Percentiles rank a stretch among this genome's conserved stretches.
Evolutionary conservation across 2,888 invertebrate genomes (phyloP).

Genomic region (Phrixothrix hirtus): DNA sequence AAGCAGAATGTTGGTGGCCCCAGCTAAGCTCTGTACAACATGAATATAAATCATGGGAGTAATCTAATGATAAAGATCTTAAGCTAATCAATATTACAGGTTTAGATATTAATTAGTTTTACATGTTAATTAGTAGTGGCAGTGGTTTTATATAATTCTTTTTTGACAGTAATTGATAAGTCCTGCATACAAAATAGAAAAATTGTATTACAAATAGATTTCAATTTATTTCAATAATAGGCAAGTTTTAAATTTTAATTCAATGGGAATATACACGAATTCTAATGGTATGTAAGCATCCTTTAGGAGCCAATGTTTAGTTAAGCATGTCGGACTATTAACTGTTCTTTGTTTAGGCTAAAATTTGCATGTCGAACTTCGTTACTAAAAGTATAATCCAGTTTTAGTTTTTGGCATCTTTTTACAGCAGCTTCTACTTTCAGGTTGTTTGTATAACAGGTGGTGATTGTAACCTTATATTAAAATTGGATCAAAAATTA

Average conservation of each 20-base stretch:
- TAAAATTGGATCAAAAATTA: constrained; percentile 51
- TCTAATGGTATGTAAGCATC: no score
- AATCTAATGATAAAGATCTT: constrained; percentile 37
- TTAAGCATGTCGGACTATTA: constrained; percentile 32
- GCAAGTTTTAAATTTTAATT: no score
- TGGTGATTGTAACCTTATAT: constrained; percentile 51
- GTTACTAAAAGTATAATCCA: constrained; percentile 35
- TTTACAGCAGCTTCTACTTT: constrained; percentile 31
- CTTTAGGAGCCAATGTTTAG: constrained; percentile 30
- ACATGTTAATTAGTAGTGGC: constrained; percentile 29
- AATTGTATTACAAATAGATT: no score
- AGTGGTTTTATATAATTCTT: constrained; percentile 13
- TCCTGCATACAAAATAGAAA: background rate
- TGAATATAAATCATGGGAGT: constrained; percentile 34
- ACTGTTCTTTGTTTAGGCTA: constrained; percentile 34
- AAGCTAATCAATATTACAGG: constrained; percentile 32
- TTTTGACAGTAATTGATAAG: constrained; percentile 20
- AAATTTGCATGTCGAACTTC: constrained; percentile 32
- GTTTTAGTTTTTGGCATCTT: constrained; percentile 34
- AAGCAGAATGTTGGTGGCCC: constrained; percentile 26
- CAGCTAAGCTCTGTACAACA: constrained; percentile 20
- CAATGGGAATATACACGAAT: no score
- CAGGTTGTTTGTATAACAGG: constrained; percentile 46
- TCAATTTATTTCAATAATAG: background rate
- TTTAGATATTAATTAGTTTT: constrained; percentile 34